Evolutionary conservation across 1,140 invertebrate species (phyloP), one percentile per base, ranked within the genome.

Genomic region (Halictus rubicundus): DNA sequence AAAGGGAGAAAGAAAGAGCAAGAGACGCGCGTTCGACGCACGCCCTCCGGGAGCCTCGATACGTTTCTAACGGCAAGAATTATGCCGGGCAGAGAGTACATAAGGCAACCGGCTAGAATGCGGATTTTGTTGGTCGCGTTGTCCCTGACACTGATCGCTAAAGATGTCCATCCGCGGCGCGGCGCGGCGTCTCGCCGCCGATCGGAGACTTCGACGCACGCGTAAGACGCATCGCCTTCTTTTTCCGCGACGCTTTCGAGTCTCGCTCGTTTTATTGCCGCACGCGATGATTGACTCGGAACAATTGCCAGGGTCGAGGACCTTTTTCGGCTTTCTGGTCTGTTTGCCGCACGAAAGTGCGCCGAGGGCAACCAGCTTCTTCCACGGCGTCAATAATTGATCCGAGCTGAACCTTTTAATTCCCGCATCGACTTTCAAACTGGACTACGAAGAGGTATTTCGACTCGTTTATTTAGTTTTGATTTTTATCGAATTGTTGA

Each of bases 11-110:
- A 32, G 32, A 32, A 32, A 32, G 32, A 32, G 32, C 32, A 32
- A 32, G 7, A 3, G 21, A 52, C 66, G 42, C 37, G 70, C 70
- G 70, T 73, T 78, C 72, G 70, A 32, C 39, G 42, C 42, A 68
- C 39, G 65, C 23, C 75, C 60, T 61, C 25, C n/a, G 76, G 42
- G 19, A 25, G 59, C 16, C 60, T 32, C 60, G 25, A 37, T 23
- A 42, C 6, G 21, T 39, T 37, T 57, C 42, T 54, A n/a, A 39
- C 49, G 46, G 16, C 42, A 54, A n/a, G 49, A 69, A 69, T 54
- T 69, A 69, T 37, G 68, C 68, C 46, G 52, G 27, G 6, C 66
- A 54, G 32, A 27, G 49, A 69, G 68, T 57, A 57, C 49, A 37
- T n/a, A 14, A 37, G 19, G 42, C 37, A 27, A 42, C 27, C 14